phyloP scores from a whole-genome alignment of 2,797 vertebrate genomes.

The Lemur catta region DNA sequence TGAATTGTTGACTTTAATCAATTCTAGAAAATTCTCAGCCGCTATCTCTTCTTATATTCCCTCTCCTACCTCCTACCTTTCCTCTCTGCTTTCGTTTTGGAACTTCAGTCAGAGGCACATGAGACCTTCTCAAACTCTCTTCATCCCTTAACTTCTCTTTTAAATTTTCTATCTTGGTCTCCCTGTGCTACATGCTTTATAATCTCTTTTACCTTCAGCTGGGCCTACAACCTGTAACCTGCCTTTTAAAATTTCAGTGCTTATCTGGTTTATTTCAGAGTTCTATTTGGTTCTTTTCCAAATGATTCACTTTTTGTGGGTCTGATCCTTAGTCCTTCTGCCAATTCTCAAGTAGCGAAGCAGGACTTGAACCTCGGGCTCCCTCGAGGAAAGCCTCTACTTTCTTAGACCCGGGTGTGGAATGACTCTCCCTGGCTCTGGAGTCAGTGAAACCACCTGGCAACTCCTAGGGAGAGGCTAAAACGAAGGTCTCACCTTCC shows the following conservation, averaged over 20 bases:
- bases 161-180: not conserved
- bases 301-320: not conserved
- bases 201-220: not conserved
- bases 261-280: not conserved
- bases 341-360: not conserved
- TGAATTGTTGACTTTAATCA: not conserved
- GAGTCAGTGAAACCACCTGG: not conserved
- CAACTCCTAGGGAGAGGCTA: not conserved
- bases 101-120: not conserved
- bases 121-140: not conserved
- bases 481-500: not conserved
- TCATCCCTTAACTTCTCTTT: not conserved
- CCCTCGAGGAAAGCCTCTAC: not conserved
- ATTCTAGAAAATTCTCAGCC: not conserved
- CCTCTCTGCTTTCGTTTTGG: not conserved
- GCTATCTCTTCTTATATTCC: not conserved
- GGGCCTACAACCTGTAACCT: not conserved
- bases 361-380: not conserved
- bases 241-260: not conserved
- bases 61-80: not conserved
- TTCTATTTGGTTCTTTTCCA: not conserved
- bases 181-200: not conserved
- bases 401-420: not conserved
- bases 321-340: not conserved
- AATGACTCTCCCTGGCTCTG: not conserved